These are phyloP conservation scores for Sarcophaga peregrina DNA, from an alignment of 1,140 invertebrate genomes.

Conservation along the genomic window DNA sequence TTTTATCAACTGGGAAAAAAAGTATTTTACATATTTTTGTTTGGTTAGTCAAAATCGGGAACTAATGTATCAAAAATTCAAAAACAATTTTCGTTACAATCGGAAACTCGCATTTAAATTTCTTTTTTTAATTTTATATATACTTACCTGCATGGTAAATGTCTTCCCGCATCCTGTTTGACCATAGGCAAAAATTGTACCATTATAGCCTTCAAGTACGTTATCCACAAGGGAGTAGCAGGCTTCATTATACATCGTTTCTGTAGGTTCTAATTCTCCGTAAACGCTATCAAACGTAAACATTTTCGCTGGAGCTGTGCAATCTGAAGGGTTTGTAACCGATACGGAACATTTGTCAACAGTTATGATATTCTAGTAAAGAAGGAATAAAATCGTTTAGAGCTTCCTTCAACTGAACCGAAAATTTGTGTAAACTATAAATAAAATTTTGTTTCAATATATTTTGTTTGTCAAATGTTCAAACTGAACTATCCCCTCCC, in stretches of 20 bases:
- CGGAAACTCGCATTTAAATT: no score
- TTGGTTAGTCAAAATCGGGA: no score
- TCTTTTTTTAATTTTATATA: no score
- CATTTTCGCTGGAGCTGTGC: constrained; percentile 71
- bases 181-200: constrained; percentile 88
- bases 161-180: constrained; percentile 89
- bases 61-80: no score
- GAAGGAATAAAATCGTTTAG: neutral
- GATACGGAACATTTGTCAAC: constrained; percentile 72
- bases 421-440: no score
- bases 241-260: constrained; percentile 89
- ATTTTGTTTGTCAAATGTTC: no score
- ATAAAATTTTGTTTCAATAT: no score
- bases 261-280: constrained; percentile 80
- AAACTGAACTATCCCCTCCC: no score
- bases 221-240: constrained; percentile 87
- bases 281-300: constrained; percentile 90
- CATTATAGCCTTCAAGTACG: constrained; percentile 88
- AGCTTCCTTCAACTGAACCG: no score
- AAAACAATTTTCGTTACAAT: no score
- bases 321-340: constrained; percentile 66
- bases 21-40: no score
- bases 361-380: constrained; percentile 76
- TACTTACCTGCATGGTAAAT: constrained; percentile 82
- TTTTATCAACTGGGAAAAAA: no score